These are phyloP conservation scores for Dasysyrphus tricinctus DNA, from an alignment of 2,888 invertebrate genomes.

Conservation along the genomic window DNA sequence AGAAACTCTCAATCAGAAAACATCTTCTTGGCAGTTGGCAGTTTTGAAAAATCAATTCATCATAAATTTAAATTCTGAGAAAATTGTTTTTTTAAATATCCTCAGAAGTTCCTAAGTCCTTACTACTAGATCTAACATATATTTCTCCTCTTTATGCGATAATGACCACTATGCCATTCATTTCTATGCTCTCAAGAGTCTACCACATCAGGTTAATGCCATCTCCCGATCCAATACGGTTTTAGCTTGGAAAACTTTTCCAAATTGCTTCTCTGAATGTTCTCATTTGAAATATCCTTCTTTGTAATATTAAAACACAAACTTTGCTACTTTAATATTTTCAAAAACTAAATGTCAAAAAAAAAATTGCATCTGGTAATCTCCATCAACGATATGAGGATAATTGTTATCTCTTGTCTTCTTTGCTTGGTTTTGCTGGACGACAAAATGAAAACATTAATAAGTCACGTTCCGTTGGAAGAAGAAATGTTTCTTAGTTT, in stretches of 20 bases:
- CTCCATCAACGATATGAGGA: conserved; percentile 23
- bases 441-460: conserved; percentile 65
- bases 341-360: conserved; percentile 16
- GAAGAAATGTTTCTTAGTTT: conserved; percentile 60
- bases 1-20: no score
- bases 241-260: conserved; percentile 8
- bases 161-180: background rate
- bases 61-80: no score
- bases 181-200: conserved; percentile 9
- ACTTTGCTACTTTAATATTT: conserved; percentile 16
- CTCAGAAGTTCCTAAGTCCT: background rate
- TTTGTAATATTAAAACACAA: conserved; percentile 29
- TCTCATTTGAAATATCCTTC: conserved; percentile 45
- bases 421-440: conserved; percentile 18
- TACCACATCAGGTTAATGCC: background rate
- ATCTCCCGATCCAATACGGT: background rate
- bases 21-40: no score
- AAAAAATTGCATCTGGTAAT: conserved; percentile 59
- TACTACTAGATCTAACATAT: background rate
- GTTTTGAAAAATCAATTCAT: no score
- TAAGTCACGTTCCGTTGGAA: conserved; percentile 70
- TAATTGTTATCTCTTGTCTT: conserved; percentile 55
- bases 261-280: conserved; percentile 51
- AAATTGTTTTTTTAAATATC: no score
- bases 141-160: background rate